Percentiles rank a stretch among this genome's conserved stretches.
These are phyloP conservation scores for Eledona agricola DNA, from an alignment of 2,888 invertebrate species.

Conservation along the genomic window DNA sequence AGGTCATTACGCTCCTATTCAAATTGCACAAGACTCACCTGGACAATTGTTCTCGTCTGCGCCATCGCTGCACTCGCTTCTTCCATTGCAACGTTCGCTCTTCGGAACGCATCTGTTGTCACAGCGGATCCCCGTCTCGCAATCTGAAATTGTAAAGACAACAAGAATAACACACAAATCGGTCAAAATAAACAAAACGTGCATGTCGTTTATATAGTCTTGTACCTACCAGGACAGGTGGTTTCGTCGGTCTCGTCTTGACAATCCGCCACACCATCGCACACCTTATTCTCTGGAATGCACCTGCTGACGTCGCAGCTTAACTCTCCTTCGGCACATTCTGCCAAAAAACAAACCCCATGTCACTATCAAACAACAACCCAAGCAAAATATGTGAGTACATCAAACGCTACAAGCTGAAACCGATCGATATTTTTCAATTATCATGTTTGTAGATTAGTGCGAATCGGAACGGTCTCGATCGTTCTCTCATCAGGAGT, in stretches of 20 bases:
- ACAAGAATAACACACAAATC: conserved; percentile 4
- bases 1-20: conserved; percentile 11
- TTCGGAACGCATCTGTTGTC: conserved; percentile 67
- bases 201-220: no score
- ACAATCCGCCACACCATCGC: conserved; percentile 71
- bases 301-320: conserved; percentile 71
- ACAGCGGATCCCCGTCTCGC: conserved; percentile 66
- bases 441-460: no score
- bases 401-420: not conserved
- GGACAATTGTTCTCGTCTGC: conserved; percentile 72
- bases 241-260: conserved; percentile 74
- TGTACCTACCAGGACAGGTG: conserved; percentile 64
- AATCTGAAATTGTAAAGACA: conserved; percentile 45
- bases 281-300: conserved; percentile 65
- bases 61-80: conserved; percentile 69
- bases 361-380: no score
- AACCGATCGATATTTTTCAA: conserved; percentile 1
- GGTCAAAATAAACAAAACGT: no score
- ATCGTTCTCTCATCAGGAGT: not conserved
- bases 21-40: conserved; percentile 45
- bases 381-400: conserved; percentile 3
- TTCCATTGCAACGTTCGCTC: conserved; percentile 66
- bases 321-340: conserved; percentile 68
- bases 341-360: no score
- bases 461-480: conserved; percentile 3